phyloP scores from a whole-genome alignment of 2,888 invertebrate species.

The Antheraea yamamai region DNA sequence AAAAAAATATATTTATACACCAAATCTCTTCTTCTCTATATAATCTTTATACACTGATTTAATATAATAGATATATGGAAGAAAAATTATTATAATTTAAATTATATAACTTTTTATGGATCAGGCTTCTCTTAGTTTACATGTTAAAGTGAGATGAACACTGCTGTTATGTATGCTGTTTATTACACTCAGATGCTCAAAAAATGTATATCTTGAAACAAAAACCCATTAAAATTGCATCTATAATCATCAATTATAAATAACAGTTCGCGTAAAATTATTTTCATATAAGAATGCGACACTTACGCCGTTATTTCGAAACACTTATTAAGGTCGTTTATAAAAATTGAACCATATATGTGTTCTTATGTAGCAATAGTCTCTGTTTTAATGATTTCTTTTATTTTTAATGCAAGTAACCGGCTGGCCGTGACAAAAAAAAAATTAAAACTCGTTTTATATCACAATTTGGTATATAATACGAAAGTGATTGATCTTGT shows the following conservation, averaged over 20 bases:
- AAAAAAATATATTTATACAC: no score
- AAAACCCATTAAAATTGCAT: neutral
- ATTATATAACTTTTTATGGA: neutral
- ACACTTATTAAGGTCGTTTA: slow-evolving; percentile 29
- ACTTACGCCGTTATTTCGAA: slow-evolving; percentile 33
- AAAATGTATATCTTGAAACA: neutral
- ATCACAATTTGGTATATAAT: slow-evolving; percentile 24
- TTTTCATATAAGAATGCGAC: slow-evolving; percentile 32
- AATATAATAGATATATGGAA: no score
- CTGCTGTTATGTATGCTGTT: neutral
- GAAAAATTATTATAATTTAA: neutral
- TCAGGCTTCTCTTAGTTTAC: neutral
- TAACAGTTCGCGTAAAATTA: neutral
- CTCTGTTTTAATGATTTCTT: slow-evolving; percentile 39
- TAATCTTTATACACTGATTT: no score
- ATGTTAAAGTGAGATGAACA: neutral
- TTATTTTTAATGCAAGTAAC: slow-evolving; percentile 39
- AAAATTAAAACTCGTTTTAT: slow-evolving; percentile 27
- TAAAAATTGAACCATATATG: slow-evolving; percentile 30
- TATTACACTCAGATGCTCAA: neutral
- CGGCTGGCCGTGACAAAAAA: slow-evolving; percentile 39
- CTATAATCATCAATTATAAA: neutral
- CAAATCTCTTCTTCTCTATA: no score
- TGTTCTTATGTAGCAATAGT: slow-evolving; percentile 38
- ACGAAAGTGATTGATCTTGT: slow-evolving; percentile 18